phyloP scores from a whole-genome alignment of 2,113 vertebrate genomes.

The Carassius gibelio region DNA sequence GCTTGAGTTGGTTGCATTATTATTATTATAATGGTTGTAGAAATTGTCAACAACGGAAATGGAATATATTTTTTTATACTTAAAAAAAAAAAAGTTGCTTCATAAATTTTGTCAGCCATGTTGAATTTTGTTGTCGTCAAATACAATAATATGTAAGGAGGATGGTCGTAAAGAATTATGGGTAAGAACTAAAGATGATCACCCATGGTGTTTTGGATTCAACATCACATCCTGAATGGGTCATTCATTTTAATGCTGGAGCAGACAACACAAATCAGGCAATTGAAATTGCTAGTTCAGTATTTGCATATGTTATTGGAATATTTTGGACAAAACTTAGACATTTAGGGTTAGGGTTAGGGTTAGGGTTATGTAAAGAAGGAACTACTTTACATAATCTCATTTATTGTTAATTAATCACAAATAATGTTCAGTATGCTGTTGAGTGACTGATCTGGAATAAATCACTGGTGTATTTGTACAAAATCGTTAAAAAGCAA shows the following conservation, averaged over 20 bases:
- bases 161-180: not conserved
- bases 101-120: not conserved
- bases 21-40: not conserved
- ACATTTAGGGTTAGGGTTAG: no score
- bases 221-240: not conserved
- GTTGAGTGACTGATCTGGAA: not conserved
- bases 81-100: not conserved
- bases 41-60: not conserved
- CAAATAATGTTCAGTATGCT: not conserved
- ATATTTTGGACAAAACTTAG: not conserved
- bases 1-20: not conserved
- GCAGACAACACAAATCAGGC: not conserved
- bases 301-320: not conserved
- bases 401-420: not conserved
- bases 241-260: slow-evolving; percentile 9
- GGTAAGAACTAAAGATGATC: not conserved
- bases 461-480: not conserved
- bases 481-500: not conserved
- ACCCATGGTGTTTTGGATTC: not conserved
- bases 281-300: not conserved
- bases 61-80: not conserved
- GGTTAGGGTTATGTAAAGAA: no score
- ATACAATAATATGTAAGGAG: not conserved
- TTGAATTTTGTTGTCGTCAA: not conserved
- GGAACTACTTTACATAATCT: not conserved